These are phyloP conservation scores for Aldrovandia affinis DNA, from an alignment of 2,797 vertebrate species.

Conservation along the genomic window DNA sequence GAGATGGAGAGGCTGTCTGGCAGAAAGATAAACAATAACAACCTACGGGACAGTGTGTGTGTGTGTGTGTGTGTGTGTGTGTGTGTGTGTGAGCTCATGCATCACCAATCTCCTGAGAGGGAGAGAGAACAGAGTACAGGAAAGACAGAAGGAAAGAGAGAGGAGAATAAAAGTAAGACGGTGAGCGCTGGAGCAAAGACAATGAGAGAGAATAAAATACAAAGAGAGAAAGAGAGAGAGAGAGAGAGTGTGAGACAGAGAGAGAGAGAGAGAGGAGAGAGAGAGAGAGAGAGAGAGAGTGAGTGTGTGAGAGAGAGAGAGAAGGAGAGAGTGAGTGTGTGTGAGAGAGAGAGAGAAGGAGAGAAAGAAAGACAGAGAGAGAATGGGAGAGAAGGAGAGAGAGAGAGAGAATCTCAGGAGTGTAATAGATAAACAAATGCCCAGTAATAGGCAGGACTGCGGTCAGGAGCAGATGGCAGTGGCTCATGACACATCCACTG, in stretches of 20 bases:
- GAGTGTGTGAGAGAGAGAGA: slow-evolving; percentile 25
- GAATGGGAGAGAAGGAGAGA: slow-evolving; percentile 23
- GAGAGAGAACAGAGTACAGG: not conserved
- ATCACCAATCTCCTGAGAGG: slow-evolving; percentile 28
- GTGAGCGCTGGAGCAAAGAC: slow-evolving; percentile 27
- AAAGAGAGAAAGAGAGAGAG: not conserved
- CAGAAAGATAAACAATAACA: slow-evolving; percentile 21
- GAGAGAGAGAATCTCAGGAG: slow-evolving; percentile 50
- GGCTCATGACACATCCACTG: slow-evolving; percentile 51
- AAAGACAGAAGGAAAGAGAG: not conserved
- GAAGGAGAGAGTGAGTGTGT: not conserved
- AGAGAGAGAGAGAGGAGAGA: slow-evolving; percentile 37
- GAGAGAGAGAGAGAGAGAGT: slow-evolving; percentile 33
- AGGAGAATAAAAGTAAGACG: too few species aligned
- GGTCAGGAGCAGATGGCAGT: slow-evolving; percentile 63
- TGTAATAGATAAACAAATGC: slow-evolving; percentile 59
- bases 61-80: not conserved
- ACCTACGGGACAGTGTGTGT: not conserved
- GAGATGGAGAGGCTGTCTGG: not conserved
- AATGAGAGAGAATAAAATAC: slow-evolving; percentile 18
- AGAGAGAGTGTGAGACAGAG: slow-evolving; percentile 54
- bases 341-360: slow-evolving; percentile 12
- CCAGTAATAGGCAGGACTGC: slow-evolving; percentile 60
- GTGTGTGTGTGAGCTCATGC: not conserved
- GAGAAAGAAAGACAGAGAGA: not conserved